Base-by-base conservation (phyloP, 2,888 invertebrate genomes). In the Chloroclysta siterata region DNA sequence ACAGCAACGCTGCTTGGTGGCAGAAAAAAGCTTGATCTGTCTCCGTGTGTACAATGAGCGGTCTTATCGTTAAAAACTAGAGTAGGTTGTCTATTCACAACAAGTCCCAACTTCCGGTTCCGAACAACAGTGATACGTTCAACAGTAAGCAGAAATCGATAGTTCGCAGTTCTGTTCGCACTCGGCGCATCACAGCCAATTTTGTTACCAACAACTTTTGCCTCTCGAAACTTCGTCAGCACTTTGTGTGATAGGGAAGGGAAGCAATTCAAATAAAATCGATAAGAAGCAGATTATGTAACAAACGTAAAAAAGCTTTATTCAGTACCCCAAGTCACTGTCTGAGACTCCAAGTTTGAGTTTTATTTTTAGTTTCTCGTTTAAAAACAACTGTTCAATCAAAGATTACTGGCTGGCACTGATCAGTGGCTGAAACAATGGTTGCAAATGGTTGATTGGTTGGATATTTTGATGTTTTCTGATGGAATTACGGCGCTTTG, bases 201-300 rank as follows among this genome's bases (percentile, higher is more conserved):
- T 77, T 75, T 73, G 75, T 76, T 78, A 66, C 56, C 60, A 74
- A 74, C 72, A 72, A 73, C 70, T 76, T 77, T 72, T 68, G 59
- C 70, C 50, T 59, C 52, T 70, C 53, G 54, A 58, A 65, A 65
- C 68, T 61, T 60, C 60, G 67, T 69, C 69, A 62, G 70, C 69
- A 63, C 55, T 67, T 28, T 17, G 17, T 46, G 46, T 58, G 53
- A 36, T 68, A 67, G 71, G 7, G 68, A 61, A 55, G 60, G 53
- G 61, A 48, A 10, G 39, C 7, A 3, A 41, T 42, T 15, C 29
- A 46, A 48, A 4, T n/a, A 36, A 33, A 8, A 51, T 51, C 51
- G 15, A 17, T 50, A 50, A 10, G 11, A 42, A 6, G 5, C 41
- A 41, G n/a, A 33, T 33, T 33, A 6, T 33, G 6, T 33, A 6